These are phyloP conservation scores for Scaptomyza hsui DNA, from an alignment of 1,140 invertebrate genomes.

Conservation along the genomic window DNA sequence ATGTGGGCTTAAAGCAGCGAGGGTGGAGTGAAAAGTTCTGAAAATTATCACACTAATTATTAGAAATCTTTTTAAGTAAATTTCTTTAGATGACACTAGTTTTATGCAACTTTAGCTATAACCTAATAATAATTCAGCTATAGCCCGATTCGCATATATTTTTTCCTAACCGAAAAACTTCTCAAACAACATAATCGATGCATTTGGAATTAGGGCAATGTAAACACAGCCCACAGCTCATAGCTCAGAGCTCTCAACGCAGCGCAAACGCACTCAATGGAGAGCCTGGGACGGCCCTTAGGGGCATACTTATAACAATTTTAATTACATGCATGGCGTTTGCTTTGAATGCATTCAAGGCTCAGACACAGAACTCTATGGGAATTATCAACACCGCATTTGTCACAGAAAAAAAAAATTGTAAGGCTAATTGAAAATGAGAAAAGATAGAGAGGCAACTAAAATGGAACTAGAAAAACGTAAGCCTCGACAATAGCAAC, in stretches of 20 bases:
- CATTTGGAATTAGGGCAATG: slow-evolving; percentile 32
- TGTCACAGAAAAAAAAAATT: slow-evolving; percentile 47
- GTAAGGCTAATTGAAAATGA: slow-evolving; percentile 69
- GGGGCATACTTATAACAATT: slow-evolving; percentile 67
- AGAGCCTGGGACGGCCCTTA: slow-evolving; percentile 12
- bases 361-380: slow-evolving; percentile 7
- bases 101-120: no score
- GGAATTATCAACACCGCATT: slow-evolving; percentile 59
- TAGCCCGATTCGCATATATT: neutral
- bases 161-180: neutral
- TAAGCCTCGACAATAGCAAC: slow-evolving; percentile 42
- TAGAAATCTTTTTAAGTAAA: no score
- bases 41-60: no score
- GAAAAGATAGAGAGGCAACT: slow-evolving; percentile 42
- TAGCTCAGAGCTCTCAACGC: slow-evolving; percentile 25
- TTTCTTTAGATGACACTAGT: no score
- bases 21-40: no score
- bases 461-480: slow-evolving; percentile 39
- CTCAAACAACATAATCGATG: slow-evolving; percentile 21
- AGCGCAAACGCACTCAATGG: slow-evolving; percentile 13
- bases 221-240: neutral
- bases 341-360: slow-evolving; percentile 47
- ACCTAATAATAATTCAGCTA: no score
- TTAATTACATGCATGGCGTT: slow-evolving; percentile 75
- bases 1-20: neutral